A percentile compares a stretch with the other conserved stretches of the same genome.
Evolutionary conservation across 1,140 invertebrate genomes (phyloP).

Genomic region (Drosophila baimaii): DNA sequence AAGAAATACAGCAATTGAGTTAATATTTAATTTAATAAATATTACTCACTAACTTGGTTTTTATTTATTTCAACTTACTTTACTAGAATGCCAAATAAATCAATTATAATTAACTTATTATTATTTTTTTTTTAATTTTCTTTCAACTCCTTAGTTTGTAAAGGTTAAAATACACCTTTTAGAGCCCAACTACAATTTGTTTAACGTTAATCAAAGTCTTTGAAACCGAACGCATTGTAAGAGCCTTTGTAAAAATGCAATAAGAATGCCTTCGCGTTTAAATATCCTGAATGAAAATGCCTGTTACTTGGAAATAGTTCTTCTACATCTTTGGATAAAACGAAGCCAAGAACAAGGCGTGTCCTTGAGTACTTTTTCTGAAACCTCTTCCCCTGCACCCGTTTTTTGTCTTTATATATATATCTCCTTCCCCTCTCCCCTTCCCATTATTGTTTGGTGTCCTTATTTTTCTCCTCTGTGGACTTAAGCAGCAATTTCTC

Average conservation of each 20-base stretch:
- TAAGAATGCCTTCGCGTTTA: not conserved
- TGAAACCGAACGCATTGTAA: slow-evolving; percentile 9
- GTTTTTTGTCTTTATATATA: slow-evolving; percentile 4
- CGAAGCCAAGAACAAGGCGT: slow-evolving; percentile 4
- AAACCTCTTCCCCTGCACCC: slow-evolving; percentile 8
- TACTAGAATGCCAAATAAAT: no score
- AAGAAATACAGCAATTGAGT: no score
- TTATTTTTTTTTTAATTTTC: no score
- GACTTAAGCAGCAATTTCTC: slow-evolving; percentile 43
- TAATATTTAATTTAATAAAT: no score
- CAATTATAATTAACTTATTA: no score
- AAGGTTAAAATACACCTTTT: no score
- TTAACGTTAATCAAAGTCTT: not conserved
- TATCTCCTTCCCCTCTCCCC: no score
- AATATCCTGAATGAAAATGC: slow-evolving; percentile 6
- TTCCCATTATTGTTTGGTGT: slow-evolving; percentile 18
- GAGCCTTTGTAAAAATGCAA: slow-evolving; percentile 8
- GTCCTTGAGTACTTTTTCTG: slow-evolving; percentile 36
- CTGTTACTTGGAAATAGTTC: not conserved
- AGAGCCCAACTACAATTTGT: not conserved
- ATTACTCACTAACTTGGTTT: no score
- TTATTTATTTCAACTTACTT: not conserved
- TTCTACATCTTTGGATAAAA: slow-evolving; percentile 9
- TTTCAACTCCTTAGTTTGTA: no score
- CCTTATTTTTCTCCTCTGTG: slow-evolving; percentile 25